Base-by-base conservation (phyloP, 2,888 invertebrate genomes). In the Vesta saturnalis region DNA sequence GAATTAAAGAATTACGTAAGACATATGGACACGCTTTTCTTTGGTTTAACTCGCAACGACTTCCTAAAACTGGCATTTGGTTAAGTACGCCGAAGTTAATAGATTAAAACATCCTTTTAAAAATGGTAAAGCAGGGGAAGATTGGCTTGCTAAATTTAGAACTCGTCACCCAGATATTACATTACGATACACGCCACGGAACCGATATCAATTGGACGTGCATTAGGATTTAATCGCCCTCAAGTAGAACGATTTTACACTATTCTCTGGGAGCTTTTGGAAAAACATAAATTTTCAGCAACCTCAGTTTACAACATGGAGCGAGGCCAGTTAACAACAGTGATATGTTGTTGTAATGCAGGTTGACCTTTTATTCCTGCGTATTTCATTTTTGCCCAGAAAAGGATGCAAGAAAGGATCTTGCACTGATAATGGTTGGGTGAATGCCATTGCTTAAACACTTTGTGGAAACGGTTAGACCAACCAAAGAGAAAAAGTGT, bases 351-450 rank as follows among this genome's bases (percentile, higher is more conserved):
- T 59, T 78, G 75, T n/a, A n/a, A n/a, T n/a, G n/a, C n/a, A n/a
- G n/a, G n/a, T n/a, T n/a, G n/a, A n/a, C n/a, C n/a, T 16, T 80
- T 77, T 74, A 46, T 80, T 23, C 79, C 80, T 72, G 78, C 80
- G 39, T 76, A 73, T 72, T 66, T 78, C 39, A 76, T 79, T 63
- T 80, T 78, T 72, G 70, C 72, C 1, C 60, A 79, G 62, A 79
- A 80, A 73, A 74, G 75, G 61, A 78, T 79, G 77, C 63, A n/a
- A n/a, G n/a, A n/a, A n/a, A n/a, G n/a, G 60, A 52, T 74, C 72
- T 23, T 75, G 60, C 5, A 74, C 64, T 43, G 72, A 71, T 35
- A 76, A 70, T 62, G 77, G 76, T 14, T 77, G 74, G 75, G 74
- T 73, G 21, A 67, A 72, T 60, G 74, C 57, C 73, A 39, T 79